Evolutionary conservation across 2,888 invertebrate genomes (phyloP), one percentile per base, ranked within the genome.

Genomic region (Dolomedes plantarius): DNA sequence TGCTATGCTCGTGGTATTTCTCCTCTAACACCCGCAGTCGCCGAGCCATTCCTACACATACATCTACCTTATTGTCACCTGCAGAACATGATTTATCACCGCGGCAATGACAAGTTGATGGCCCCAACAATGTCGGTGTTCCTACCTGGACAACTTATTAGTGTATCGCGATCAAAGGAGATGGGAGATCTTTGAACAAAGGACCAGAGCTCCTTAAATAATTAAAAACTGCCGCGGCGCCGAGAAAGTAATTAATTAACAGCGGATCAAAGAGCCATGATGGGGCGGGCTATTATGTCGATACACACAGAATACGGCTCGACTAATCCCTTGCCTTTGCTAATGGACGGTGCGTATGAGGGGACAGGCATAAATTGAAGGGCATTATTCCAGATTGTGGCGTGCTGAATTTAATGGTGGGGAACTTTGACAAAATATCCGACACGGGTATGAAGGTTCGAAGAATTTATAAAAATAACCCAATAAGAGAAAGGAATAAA

Each of bases 81-180:
- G 56, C 13, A 3, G 56, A 56, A 19, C 23, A 56, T 56, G 56
- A 56, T 56, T 56, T 56, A 56, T 56, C 16, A 23, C 23, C 23
- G 56, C 23, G 1, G 56, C 56, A 56, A 56, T 56, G 56, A 56
- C 56, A 56, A 56, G 56, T 56, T 56, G 56, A 56, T 56, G 56
- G 56, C 56, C 56, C 56, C 23, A 56, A 56, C 56, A 56, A 56
- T 56, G 56, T 56, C 56, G 56, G 23, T 56, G 56, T 56, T 56
- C 56, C 23, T 56, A 23, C 13, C 56, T 16, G 56, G 56, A 56
- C 56, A 56, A 23, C 56, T 56, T 56, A 56, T 56, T 56, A 56
- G 23, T 56, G 23, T 56, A 56, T 19, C 23, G 19, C 56, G 56
- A 56, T 56, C 56, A 56, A 56, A 56, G 56, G 56, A 56, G 56